Evolutionary conservation across 2,888 invertebrate genomes (phyloP), one percentile per base, ranked within the genome.

Genomic region (Gandaritis pyraliata): DNA sequence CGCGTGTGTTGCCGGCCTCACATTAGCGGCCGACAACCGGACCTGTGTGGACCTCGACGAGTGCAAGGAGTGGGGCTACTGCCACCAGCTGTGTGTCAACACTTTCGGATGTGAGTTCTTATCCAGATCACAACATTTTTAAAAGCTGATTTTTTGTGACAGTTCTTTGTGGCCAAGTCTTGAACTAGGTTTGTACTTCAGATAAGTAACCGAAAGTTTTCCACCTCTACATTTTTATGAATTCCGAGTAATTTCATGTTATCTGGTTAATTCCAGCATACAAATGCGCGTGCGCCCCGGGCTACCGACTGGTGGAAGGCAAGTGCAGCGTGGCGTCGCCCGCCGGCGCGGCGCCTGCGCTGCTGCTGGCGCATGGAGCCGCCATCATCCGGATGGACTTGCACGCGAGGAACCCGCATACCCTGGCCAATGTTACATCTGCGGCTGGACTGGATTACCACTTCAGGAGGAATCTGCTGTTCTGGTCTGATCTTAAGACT

Each of bases 61-160:
- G 87, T 98, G 98, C 86, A 85, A 93, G 48, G 97, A 97, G 87
- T 98, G 97, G 97, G 97, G 97, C 43, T 97, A 94, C 86, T 99
- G 99, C 86, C 98, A 99, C 81, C 99, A 99, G 86, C 93, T 96
- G 33, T 99, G 99, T 85, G 94, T 95, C 62, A 99, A 99, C 85
- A 95, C 95, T 0, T 96, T 95, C 0, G 98, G 96, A 43, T 95
- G 92, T 91, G 47, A 86, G 87, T 11, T 11, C 11, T 11, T 11
- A 16, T 43, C 16, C 11, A 11, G 8, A 33, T 10, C n/a, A n/a
- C 38, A n/a, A n/a, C n/a, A n/a, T n/a, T 33, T 33, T 33, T 33
- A 33, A 33, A 11, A 8, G 2, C 23, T 23, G n/a, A n/a, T n/a
- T n/a, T n/a, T n/a, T n/a, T n/a, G 23, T 23, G 23, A 3, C 23